Conservation (phyloP, 2,888 invertebrate species). For the Fragum fragum region DNA sequence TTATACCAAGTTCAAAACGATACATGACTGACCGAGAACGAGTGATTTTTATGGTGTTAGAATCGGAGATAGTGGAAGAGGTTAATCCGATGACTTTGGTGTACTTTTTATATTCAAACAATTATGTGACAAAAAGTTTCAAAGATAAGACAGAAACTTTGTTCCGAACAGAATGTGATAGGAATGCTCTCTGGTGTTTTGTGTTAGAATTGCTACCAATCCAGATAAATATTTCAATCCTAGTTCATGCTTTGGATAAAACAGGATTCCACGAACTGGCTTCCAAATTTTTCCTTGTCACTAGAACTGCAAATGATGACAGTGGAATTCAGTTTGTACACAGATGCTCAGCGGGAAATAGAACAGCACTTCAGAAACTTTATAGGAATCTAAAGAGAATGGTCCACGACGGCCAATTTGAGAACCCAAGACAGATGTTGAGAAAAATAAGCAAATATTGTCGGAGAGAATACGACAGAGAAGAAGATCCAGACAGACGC, state of each 20-base stretch:
- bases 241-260: neutral
- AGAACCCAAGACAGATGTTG: slow-evolving; percentile 47
- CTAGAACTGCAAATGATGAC: neutral
- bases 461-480: slow-evolving; percentile 25
- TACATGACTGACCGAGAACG: neutral
- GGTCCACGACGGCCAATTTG: slow-evolving; percentile 53
- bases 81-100: neutral
- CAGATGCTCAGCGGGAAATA: neutral
- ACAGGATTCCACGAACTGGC: neutral
- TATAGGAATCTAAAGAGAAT: slow-evolving; percentile 46
- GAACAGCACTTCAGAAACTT: slow-evolving; percentile 33
- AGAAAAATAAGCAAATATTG: slow-evolving; percentile 43
- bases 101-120: neutral
- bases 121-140: neutral
- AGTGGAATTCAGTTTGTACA: neutral
- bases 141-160: neutral
- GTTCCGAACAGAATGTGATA: neutral
- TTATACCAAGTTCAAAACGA: neutral
- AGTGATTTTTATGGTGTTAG: neutral
- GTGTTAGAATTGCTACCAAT: neutral
- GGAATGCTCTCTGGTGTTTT: neutral
- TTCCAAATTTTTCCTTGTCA: neutral
- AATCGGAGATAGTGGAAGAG: neutral
- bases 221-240: neutral
- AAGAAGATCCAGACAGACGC: slow-evolving; percentile 38